Conservation (phyloP, 2,113 vertebrate genomes). For the Jaculus jaculus region DNA sequence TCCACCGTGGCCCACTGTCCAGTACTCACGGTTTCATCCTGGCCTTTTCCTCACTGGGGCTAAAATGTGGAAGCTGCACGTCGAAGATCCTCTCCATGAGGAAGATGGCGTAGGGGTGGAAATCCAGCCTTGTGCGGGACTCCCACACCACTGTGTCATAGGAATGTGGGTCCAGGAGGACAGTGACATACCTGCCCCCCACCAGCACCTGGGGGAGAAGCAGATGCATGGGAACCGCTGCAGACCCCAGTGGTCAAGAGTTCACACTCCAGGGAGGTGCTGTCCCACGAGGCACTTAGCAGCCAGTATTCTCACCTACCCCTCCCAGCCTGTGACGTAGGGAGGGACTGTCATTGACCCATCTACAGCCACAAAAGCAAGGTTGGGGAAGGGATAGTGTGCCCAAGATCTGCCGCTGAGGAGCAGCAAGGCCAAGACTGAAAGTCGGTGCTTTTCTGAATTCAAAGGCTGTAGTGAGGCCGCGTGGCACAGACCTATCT, state of each 20-base stretch:
- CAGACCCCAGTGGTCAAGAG: fast-evolving
- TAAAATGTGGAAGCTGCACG: conserved; percentile 86
- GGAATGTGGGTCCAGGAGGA: conserved; percentile 91
- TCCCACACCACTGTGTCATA: conserved; percentile 88
- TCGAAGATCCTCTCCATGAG: conserved; percentile 93
- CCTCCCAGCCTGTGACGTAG: not conserved
- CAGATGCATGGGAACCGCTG: fast-evolving
- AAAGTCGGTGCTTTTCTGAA: not conserved
- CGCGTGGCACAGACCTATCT: not conserved
- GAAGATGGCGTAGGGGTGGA: conserved; percentile 86
- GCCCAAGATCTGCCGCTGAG: not conserved
- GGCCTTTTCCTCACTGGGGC: conserved; percentile 82
- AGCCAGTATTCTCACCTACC: not conserved
- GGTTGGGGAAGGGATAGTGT: fast-evolving
- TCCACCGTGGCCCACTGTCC: fast-evolving
- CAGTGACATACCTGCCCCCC: conserved; percentile 88
- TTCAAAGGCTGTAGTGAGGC: not conserved
- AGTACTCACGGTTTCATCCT: conserved; percentile 88
- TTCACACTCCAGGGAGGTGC: not conserved
- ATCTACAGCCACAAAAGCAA: not conserved
- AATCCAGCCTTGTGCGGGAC: conserved; percentile 84
- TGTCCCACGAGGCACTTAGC: not conserved
- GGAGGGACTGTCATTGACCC: not conserved
- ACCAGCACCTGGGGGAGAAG: conserved; percentile 85
- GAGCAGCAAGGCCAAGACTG: not conserved